These are phyloP conservation scores for Leptoteleia sp. DNA, from an alignment of 1,140 invertebrate species.

Conservation along the genomic window DNA sequence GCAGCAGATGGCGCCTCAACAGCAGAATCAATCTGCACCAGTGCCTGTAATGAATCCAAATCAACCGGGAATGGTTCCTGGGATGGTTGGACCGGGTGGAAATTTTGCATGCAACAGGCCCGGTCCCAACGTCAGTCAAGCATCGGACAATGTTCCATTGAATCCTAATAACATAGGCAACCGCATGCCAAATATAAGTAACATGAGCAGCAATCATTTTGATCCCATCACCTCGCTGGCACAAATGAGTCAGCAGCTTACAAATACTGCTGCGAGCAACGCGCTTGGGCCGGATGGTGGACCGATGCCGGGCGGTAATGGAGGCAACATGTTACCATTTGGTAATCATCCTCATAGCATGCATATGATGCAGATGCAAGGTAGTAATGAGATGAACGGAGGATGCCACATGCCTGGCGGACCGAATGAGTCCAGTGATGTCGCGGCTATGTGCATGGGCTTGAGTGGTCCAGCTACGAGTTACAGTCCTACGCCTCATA, in stretches of 20 bases:
- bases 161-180: conserved; percentile 89
- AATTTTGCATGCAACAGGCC: conserved; percentile 76
- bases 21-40: conserved; percentile 62
- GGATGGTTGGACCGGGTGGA: conserved; percentile 69
- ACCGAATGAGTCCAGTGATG: conserved; percentile 81
- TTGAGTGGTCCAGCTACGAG: conserved; percentile 79
- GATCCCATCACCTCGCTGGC: conserved; percentile 96
- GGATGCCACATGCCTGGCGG: conserved; percentile 79
- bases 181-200: conserved; percentile 78
- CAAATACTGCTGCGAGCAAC: conserved; percentile 86
- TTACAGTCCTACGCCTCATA: conserved; percentile 79
- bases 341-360: conserved; percentile 77
- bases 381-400: conserved; percentile 78
- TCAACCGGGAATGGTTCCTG: conserved; percentile 68
- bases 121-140: conserved; percentile 76
- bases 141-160: conserved; percentile 90
- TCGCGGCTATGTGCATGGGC: conserved; percentile 82
- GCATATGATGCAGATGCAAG: conserved; percentile 82
- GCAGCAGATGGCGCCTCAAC: conserved; percentile 60
- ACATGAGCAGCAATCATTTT: conserved; percentile 86
- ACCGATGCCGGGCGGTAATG: conserved; percentile 78
- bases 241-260: conserved; percentile 95
- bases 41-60: conserved; percentile 68
- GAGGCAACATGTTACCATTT: conserved; percentile 80
- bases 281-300: conserved; percentile 79